Conservation (phyloP, 2,113 vertebrate genomes). For the Guaruba guarouba region DNA sequence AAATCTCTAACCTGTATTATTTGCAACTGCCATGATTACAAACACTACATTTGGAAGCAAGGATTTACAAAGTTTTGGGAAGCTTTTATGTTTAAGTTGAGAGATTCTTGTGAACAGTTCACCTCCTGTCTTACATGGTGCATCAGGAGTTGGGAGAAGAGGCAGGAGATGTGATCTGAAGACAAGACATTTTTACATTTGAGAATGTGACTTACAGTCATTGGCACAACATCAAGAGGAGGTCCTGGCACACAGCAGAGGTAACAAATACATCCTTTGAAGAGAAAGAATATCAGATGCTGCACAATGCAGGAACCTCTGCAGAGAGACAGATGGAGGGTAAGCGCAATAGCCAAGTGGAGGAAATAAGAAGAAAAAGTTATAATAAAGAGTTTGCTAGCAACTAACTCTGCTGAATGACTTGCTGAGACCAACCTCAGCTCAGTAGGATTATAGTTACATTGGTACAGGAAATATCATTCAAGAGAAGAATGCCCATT, state of each 20-base stretch:
- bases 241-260: slow-evolving; percentile 33
- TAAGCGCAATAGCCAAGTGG: slow-evolving; percentile 10
- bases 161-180: slow-evolving; percentile 10
- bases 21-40: neutral
- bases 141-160: neutral
- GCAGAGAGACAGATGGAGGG: slow-evolving; percentile 40
- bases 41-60: neutral
- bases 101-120: neutral
- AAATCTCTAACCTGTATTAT: neutral
- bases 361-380: neutral
- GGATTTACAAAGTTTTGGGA: neutral
- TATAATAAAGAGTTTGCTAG: slow-evolving; percentile 6
- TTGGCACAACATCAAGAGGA: slow-evolving; percentile 35
- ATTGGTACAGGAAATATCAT: neutral
- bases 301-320: slow-evolving; percentile 26
- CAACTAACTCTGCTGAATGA: neutral
- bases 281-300: slow-evolving; percentile 14
- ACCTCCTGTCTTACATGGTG: neutral
- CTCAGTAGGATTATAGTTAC: neutral
- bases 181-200: slow-evolving; percentile 19
- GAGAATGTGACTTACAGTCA: slow-evolving; percentile 42
- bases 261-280: slow-evolving; percentile 36
- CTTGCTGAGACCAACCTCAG: neutral
- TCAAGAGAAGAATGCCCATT: neutral
- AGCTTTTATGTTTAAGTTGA: neutral